Evolutionary conservation across 2,888 invertebrate species (phyloP).

Genomic region (Phengaris arion): DNA sequence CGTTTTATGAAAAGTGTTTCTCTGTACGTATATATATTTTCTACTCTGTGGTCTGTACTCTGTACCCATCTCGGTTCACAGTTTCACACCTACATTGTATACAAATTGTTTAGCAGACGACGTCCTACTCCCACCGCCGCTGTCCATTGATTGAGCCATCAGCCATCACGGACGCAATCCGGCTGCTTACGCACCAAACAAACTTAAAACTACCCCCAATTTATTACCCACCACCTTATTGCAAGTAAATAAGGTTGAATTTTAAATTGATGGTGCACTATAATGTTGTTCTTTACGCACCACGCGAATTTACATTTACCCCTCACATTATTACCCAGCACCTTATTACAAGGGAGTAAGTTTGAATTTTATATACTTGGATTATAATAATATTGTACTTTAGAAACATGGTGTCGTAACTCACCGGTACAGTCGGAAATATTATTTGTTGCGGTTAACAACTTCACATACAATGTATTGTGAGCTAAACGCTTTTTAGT

Average conservation of each 20-base stretch:
- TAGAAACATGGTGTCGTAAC: conserved; percentile 69
- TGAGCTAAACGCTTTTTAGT: conserved; percentile 59
- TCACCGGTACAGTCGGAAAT: conserved; percentile 70
- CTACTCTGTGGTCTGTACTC: not conserved
- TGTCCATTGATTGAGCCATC: conserved; percentile 74
- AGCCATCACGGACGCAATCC: conserved; percentile 59
- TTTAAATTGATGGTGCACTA: conserved; percentile 31
- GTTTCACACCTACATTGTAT: conserved; percentile 58
- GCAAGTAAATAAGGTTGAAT: conserved; percentile 35
- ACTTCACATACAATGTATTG: conserved; percentile 63
- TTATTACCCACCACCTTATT: not conserved
- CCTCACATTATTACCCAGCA: not conserved
- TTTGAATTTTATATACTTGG: conserved; percentile 34
- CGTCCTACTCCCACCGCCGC: conserved; percentile 61
- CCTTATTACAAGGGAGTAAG: conserved; percentile 33
- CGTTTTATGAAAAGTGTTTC: too few species aligned
- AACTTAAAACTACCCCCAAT: conserved; percentile 36
- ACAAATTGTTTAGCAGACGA: conserved; percentile 72
- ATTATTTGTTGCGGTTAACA: conserved; percentile 69
- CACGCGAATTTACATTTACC: conserved; percentile 38
- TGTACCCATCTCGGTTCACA: conserved; percentile 38
- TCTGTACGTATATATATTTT: too few species aligned
- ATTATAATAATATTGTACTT: conserved; percentile 39
- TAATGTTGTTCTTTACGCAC: conserved; percentile 48
- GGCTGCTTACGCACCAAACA: conserved; percentile 54